Conservation (phyloP, 2,113 vertebrate species). For the Phasianus colchicus region DNA sequence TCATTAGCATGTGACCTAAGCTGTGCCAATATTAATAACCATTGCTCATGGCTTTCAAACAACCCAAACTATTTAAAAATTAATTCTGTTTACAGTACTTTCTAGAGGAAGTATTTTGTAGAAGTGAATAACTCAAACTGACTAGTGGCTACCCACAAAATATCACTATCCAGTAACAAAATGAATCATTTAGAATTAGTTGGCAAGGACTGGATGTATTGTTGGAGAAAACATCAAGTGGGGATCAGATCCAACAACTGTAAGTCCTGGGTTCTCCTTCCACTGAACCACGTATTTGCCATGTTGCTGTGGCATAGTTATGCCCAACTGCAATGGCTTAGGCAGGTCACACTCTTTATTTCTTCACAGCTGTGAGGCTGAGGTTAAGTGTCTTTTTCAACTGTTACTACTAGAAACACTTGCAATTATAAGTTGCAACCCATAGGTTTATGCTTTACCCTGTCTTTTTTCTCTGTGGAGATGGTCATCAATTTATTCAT, state of each 20-base stretch:
- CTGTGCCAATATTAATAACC: conserved; percentile 59
- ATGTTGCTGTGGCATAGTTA: neutral
- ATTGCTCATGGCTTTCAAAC: conserved; percentile 57
- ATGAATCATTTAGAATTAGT: conserved; percentile 26
- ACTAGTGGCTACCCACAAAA: conserved; percentile 59
- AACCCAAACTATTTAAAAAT: conserved; percentile 54
- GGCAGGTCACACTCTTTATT: neutral
- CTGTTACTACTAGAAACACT: neutral
- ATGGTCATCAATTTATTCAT: neutral
- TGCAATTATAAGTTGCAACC: neutral
- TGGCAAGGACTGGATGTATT: conserved; percentile 4
- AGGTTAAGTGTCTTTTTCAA: neutral
- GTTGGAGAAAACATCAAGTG: conserved; percentile 20
- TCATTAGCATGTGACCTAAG: conserved; percentile 38
- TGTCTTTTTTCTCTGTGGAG: neutral
- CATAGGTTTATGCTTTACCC: neutral
- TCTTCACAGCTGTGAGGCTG: neutral
- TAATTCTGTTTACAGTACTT: conserved; percentile 58
- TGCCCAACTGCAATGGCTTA: neutral
- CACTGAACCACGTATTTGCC: neutral
- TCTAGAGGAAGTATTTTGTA: conserved; percentile 60
- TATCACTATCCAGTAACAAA: conserved; percentile 44
- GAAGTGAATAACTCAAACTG: conserved; percentile 54
- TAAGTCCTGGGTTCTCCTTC: neutral
- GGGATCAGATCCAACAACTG: neutral